A percentile compares a stretch with the other conserved stretches of the same genome.
Evolutionary conservation across 2,888 invertebrate genomes (phyloP).

Genomic region (Pachliopta kotzebuea): DNA sequence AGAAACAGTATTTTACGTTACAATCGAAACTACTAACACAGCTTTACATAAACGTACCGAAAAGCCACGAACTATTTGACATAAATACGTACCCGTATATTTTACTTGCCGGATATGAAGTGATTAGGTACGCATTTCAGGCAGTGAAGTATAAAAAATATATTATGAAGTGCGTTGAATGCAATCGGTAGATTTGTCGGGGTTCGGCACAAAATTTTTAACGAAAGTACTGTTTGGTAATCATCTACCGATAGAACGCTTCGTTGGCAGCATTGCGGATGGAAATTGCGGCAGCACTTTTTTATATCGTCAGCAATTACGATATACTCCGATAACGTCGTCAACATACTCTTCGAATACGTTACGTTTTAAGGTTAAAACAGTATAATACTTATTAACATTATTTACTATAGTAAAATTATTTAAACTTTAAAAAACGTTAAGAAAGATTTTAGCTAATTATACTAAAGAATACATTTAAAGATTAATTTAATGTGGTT

Average conservation of each 20-base stretch:
- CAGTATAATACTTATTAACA: neutral
- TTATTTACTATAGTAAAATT: neutral
- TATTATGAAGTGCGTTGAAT: slow-evolving; percentile 13
- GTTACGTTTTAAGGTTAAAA: slow-evolving; percentile 7
- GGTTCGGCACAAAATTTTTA: neutral
- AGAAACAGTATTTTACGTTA: neutral
- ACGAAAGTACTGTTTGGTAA: slow-evolving; percentile 35
- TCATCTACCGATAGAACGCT: slow-evolving; percentile 36
- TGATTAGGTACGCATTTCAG: slow-evolving; percentile 16
- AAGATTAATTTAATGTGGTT: too few species aligned
- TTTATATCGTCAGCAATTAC: slow-evolving; percentile 54
- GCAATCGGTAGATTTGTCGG: slow-evolving; percentile 17
- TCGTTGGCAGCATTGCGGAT: slow-evolving; percentile 51
- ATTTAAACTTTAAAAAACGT: too few species aligned
- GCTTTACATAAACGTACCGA: neutral
- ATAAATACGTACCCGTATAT: slow-evolving; percentile 2
- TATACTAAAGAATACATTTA: too few species aligned
- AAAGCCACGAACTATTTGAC: neutral
- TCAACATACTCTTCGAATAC: slow-evolving; percentile 41
- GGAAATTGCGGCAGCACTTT: slow-evolving; percentile 50
- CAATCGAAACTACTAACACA: neutral
- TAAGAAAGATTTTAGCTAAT: too few species aligned
- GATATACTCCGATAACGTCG: slow-evolving; percentile 72
- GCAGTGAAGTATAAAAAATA: slow-evolving; percentile 12
- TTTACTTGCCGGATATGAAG: slow-evolving; percentile 10